phyloP scores from a whole-genome alignment of 2,797 vertebrate species.

The Nyctibius grandis region DNA sequence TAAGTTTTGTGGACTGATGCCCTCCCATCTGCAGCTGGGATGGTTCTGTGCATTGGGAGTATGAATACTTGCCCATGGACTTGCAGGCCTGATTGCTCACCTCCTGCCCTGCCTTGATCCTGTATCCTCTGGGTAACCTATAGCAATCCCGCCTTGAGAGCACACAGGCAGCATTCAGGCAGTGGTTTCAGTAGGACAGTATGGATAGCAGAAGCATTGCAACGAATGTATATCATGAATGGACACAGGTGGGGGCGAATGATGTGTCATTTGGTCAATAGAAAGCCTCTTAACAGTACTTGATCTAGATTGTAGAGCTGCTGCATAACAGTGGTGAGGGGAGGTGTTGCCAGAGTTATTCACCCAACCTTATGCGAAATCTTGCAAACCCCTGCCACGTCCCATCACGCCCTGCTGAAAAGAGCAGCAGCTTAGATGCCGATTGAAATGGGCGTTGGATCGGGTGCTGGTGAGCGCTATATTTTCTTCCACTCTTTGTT shows the following conservation, averaged over 20 bases:
- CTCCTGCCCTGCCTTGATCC: not conserved
- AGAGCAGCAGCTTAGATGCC: not conserved
- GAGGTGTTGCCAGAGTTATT: not conserved
- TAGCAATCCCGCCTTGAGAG: not conserved
- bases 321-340: not conserved
- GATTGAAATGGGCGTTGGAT: accelerated
- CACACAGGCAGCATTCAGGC: not conserved
- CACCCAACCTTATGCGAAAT: not conserved
- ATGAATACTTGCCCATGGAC: not conserved
- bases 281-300: not conserved
- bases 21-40: not conserved
- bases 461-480: accelerated
- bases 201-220: not conserved
- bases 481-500: not conserved
- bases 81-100: not conserved
- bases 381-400: not conserved
- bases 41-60: not conserved
- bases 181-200: not conserved
- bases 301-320: not conserved
- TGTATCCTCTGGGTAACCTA: not conserved
- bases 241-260: not conserved
- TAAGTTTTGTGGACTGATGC: not conserved
- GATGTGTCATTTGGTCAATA: not conserved
- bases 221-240: not conserved
- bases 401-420: not conserved